These are phyloP conservation scores for Equus przewalskii DNA, from an alignment of 2,113 vertebrate genomes.

Conservation along the genomic window DNA sequence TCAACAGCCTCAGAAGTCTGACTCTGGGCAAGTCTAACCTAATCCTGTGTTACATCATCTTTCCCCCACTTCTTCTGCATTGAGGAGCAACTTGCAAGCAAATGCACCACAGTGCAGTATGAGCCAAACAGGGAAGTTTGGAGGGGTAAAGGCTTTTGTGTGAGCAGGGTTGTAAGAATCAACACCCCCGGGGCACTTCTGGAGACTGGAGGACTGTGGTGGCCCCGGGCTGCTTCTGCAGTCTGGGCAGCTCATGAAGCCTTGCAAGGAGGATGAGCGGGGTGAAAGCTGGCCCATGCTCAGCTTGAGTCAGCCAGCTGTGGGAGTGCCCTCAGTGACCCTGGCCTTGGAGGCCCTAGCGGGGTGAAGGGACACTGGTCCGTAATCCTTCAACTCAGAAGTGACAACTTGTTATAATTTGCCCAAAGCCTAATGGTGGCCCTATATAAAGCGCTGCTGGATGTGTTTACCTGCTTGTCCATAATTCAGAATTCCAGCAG, in stretches of 20 bases:
- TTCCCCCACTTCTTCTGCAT: background rate
- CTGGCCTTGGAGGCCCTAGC: background rate
- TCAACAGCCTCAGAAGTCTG: background rate
- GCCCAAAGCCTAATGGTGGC: background rate
- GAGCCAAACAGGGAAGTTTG: background rate
- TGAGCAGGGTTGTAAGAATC: fast-evolving
- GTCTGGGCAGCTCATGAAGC: background rate
- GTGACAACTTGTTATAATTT: background rate
- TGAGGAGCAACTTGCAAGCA: background rate
- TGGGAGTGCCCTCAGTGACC: background rate
- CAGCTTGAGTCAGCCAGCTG: background rate
- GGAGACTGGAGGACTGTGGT: fast-evolving
- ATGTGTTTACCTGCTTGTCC: background rate
- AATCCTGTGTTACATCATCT: fast-evolving
- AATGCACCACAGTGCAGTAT: background rate
- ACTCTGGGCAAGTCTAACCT: background rate
- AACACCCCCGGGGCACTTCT: fast-evolving
- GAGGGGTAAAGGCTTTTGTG: background rate
- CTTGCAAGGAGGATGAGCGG: background rate
- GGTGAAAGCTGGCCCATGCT: background rate
- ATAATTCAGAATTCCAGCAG: background rate
- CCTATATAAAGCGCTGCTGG: too few relatives aligned
- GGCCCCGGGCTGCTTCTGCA: background rate
- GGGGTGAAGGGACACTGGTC: background rate
- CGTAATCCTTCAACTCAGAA: background rate